Evolutionary conservation across 1,140 invertebrate genomes (phyloP).

Genomic region (Chymomyza costata): DNA sequence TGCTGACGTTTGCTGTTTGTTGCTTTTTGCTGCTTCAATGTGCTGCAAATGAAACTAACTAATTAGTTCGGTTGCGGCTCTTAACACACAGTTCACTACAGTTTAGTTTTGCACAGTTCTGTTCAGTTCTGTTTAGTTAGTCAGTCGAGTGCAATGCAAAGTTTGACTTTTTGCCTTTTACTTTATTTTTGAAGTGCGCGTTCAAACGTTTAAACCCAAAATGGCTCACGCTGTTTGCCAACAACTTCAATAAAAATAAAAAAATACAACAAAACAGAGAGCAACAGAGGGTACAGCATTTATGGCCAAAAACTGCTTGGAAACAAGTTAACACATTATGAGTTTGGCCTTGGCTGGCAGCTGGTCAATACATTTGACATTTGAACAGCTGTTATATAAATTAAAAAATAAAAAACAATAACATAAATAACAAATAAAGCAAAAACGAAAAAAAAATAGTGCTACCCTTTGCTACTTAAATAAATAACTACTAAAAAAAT

Average conservation of each 20-base stretch:
- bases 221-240: slow-evolving; percentile 64
- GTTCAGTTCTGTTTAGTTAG: too few species aligned
- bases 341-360: slow-evolving; percentile 35
- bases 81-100: slow-evolving; percentile 6
- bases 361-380: slow-evolving; percentile 67
- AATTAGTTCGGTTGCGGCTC: slow-evolving; percentile 72
- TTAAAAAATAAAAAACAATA: slow-evolving; percentile 35
- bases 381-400: slow-evolving; percentile 63
- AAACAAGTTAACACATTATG: slow-evolving; percentile 73
- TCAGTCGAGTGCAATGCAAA: too few species aligned
- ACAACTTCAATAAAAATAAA: slow-evolving; percentile 66
- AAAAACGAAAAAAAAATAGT: too few species aligned
- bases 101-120: too few species aligned
- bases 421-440: neutral
- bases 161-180: slow-evolving; percentile 62
- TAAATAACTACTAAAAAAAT: too few species aligned
- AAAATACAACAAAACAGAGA: slow-evolving; percentile 31
- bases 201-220: slow-evolving; percentile 18
- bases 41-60: slow-evolving; percentile 65
- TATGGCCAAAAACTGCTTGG: slow-evolving; percentile 54
- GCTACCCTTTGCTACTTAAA: too few species aligned
- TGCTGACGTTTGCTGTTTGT: slow-evolving; percentile 43
- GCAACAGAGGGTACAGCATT: slow-evolving; percentile 22
- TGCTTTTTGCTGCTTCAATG: slow-evolving; percentile 26
- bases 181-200: slow-evolving; percentile 53